Percentiles rank a stretch among this genome's conserved stretches.
Evolutionary conservation across 2,888 invertebrate genomes (phyloP).

Genomic region (Romanomermis culicivorax): DNA sequence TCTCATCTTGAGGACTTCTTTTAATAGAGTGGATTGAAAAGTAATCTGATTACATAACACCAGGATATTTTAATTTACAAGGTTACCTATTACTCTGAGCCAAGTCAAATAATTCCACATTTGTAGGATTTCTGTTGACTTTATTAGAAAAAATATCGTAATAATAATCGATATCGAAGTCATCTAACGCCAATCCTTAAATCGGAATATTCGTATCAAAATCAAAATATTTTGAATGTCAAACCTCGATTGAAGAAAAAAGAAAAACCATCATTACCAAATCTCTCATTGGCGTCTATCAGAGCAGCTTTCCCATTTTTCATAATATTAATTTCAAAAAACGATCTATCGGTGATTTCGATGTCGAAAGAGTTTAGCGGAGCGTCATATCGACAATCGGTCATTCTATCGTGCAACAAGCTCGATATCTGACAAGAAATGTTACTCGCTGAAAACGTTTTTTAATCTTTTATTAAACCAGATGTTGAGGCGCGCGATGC

Average conservation of each 20-base stretch:
- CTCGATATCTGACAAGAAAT: neutral
- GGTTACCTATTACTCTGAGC: slow-evolving; percentile 67
- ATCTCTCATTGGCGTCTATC: slow-evolving; percentile 51
- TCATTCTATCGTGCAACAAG: slow-evolving; percentile 38
- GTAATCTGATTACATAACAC: neutral
- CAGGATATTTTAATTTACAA: neutral
- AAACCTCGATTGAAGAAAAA: no score
- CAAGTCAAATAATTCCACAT: slow-evolving; percentile 87
- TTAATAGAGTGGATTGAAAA: no score
- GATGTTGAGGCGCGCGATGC: no score
- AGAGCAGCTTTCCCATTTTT: slow-evolving; percentile 43
- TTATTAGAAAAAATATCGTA: slow-evolving; percentile 59
- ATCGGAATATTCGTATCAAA: slow-evolving; percentile 12
- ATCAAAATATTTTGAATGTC: neutral
- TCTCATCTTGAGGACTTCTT: no score
- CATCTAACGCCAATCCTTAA: slow-evolving; percentile 20
- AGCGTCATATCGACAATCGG: slow-evolving; percentile 63
- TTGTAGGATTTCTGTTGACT: slow-evolving; percentile 73
- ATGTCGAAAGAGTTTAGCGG: slow-evolving; percentile 39
- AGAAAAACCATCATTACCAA: no score
- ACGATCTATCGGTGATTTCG: slow-evolving; percentile 41
- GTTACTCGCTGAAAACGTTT: no score
- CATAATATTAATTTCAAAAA: slow-evolving; percentile 63
- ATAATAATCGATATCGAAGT: slow-evolving; percentile 71
- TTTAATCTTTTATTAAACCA: no score